Evolutionary conservation across 2,113 vertebrate genomes (phyloP), one percentile per base, ranked within the genome.

Genomic region (Neodon shergylaensis): DNA sequence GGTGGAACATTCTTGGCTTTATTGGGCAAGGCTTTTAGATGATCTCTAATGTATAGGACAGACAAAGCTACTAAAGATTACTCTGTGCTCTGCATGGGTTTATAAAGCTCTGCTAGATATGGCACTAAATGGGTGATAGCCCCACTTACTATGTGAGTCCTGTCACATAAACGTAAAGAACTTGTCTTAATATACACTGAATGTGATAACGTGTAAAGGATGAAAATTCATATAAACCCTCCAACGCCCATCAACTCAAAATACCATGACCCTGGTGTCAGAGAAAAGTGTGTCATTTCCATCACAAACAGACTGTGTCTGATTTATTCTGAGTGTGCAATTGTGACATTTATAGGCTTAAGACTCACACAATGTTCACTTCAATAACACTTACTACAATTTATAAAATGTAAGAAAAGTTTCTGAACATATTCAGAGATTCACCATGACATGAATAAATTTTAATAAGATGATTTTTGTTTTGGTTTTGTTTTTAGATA

Each of bases 161-260:
- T 89, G 72, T 92, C 42, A 79, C 79, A 68, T 81, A 92, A 95
- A 93, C 7, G 79, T 19, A 84, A 88, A 83, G 13, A 42, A 72
- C 3, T 79, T 93, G 28, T 73, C 91, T 65, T 82, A 81, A 89
- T 47, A 74, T 79, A 81, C 77, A 94, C 1, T 88, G 6, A 81
- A 13, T 88, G 74, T 92, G 83, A 94, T 6, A 54, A 5, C 7
- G 66, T 54, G 10, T 58, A 83, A 93, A 78, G 47, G 8, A 63
- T 72, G 22, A 17, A 19, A 70, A 78, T 74, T 90, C 82, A 33
- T 90, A 85, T 73, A 91, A 88, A 24, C 81, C 91, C 39, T 26
- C 19, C 13, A 49, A 14, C 0, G 4, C 13, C 78, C 61, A n/a
- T 70, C 72, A 76, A 58, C 82, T 76, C 58, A 82, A 88, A 82